A percentile compares a stretch with the other conserved stretches of the same genome.
These are phyloP conservation scores for Plagiodera versicolora DNA, from an alignment of 2,888 invertebrate genomes.

Conservation along the genomic window DNA sequence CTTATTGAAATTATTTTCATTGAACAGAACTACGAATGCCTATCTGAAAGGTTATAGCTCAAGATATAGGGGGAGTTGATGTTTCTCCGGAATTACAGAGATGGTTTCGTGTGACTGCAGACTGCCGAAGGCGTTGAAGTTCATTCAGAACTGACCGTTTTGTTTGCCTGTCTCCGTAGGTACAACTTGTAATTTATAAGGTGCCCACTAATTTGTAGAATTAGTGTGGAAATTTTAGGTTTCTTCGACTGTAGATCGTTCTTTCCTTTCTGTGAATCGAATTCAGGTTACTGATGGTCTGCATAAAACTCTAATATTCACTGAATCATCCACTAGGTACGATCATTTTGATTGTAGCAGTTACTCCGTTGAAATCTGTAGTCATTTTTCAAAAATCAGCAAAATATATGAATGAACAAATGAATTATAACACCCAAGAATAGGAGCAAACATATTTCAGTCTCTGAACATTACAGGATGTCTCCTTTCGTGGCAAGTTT, in stretches of 20 bases:
- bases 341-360: no score
- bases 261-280: conserved; percentile 6
- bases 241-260: background rate
- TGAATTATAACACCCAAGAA: no score
- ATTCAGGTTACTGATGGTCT: background rate
- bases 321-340: background rate
- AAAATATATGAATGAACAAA: no score
- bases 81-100: conserved; percentile 26
- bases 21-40: no score
- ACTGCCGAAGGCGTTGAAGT: conserved; percentile 32
- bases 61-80: background rate
- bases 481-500: no score
- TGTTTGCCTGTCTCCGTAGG: conserved; percentile 34
- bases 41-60: no score
- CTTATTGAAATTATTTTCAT: no score
- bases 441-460: no score
- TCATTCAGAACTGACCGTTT: conserved; percentile 36
- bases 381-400: no score
- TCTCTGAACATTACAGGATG: no score
- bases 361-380: no score
- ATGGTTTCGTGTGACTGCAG: conserved; percentile 25
- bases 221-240: conserved; percentile 32
- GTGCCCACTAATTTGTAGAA: conserved; percentile 37
- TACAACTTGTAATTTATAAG: conserved; percentile 33
- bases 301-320: background rate